phyloP scores from a whole-genome alignment of 2,113 vertebrate genomes.

The Alouatta palliata region DNA sequence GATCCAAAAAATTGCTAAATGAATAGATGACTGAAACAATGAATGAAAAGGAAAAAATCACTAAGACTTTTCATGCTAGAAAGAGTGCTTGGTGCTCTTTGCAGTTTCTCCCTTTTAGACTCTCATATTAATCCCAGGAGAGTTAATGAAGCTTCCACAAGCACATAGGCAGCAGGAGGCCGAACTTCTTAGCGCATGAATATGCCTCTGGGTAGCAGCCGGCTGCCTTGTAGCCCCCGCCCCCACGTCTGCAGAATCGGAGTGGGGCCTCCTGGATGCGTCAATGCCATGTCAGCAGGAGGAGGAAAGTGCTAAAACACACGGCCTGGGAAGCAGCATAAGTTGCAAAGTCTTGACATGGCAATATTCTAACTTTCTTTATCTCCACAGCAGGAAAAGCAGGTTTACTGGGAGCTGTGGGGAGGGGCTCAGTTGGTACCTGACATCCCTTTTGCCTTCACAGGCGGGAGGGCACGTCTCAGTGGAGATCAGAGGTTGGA shows the following conservation, averaged over 20 bases:
- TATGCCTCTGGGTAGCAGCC: not conserved
- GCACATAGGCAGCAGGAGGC: not conserved
- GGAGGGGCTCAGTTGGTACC: not conserved
- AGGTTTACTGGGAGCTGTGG: not conserved
- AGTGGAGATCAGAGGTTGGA: not conserved
- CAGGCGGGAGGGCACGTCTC: not conserved
- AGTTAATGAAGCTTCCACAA: not conserved
- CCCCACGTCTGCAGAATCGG: not conserved
- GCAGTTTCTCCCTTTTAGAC: not conserved
- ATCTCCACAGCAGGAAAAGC: not conserved
- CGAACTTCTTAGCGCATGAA: not conserved
- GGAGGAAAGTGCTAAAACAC: not conserved
- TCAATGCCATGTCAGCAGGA: not conserved
- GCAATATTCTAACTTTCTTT: not conserved
- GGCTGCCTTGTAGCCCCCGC: too few relatives aligned
- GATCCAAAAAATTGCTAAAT: not conserved
- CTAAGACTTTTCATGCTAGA: not conserved
- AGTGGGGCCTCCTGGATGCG: not conserved
- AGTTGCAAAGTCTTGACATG: not conserved
- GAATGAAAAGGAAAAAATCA: not conserved
- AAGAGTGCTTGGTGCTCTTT: not conserved
- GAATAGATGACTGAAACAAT: not conserved
- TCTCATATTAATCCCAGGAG: not conserved
- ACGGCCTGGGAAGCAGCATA: not conserved
- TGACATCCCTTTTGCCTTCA: not conserved